phyloP scores from a whole-genome alignment of 1,140 invertebrate species.

The Pogonomyrmex barbatus region DNA sequence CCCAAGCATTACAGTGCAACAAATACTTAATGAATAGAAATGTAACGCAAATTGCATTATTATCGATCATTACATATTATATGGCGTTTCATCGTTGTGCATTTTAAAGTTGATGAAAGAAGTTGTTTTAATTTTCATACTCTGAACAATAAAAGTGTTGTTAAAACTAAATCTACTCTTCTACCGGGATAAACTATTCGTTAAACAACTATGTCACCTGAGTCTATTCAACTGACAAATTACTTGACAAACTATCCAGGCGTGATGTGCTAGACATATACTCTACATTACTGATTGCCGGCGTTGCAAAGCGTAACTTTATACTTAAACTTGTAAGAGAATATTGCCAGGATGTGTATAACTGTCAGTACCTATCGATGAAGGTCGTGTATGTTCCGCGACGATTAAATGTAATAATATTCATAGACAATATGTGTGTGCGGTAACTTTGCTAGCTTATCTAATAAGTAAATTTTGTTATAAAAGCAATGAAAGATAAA shows the following conservation, averaged over 20 bases:
- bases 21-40: constrained; percentile 1
- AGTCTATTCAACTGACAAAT: constrained; percentile 18
- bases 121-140: neutral
- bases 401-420: constrained; percentile 19
- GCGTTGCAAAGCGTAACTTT: neutral
- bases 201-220: too few relatives aligned
- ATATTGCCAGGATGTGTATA: constrained; percentile 15
- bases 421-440: neutral
- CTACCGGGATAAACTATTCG: neutral
- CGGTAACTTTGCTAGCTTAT: neutral
- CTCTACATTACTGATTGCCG: constrained; percentile 30
- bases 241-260: constrained; percentile 41
- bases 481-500: neutral
- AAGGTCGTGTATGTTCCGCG: neutral
- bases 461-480: neutral
- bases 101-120: neutral
- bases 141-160: constrained; percentile 1
- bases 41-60: constrained; percentile 5
- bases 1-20: neutral
- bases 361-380: neutral
- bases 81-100: neutral
- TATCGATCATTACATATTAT: neutral
- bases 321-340: constrained; percentile 35
- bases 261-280: constrained; percentile 8
- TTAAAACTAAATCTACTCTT: neutral